Conservation (phyloP, 2,797 vertebrate species). For the Tapirus indicus region DNA sequence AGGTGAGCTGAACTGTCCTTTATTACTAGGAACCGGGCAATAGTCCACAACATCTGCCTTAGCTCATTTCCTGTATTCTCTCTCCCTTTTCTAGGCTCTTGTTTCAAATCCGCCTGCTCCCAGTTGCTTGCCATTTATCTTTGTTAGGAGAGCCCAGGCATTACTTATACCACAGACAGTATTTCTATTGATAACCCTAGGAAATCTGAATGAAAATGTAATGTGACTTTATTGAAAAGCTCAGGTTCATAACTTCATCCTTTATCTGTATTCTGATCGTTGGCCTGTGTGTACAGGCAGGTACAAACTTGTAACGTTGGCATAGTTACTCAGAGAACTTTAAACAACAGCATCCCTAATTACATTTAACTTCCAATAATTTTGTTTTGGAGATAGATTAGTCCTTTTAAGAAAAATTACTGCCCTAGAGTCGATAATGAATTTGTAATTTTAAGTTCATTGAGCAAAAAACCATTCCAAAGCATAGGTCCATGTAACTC, state of each 20-base stretch:
- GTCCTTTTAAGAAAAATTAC: background rate
- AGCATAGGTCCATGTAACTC: background rate
- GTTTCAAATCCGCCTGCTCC: background rate
- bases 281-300: background rate
- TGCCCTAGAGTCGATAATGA: background rate
- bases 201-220: conserved; percentile 1
- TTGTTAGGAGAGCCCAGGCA: background rate
- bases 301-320: background rate
- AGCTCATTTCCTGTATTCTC: background rate
- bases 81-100: background rate
- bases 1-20: background rate
- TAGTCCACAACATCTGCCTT: background rate
- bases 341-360: background rate
- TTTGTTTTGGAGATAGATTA: background rate
- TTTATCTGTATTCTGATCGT: conserved; percentile 7
- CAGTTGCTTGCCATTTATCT: background rate
- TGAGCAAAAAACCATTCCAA: background rate
- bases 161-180: background rate
- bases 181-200: background rate
- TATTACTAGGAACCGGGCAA: background rate
- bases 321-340: background rate
- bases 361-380: background rate
- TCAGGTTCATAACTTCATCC: background rate
- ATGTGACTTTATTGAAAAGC: background rate
- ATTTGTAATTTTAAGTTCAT: conserved; percentile 39